These are phyloP conservation scores for Drosophila villosipedis DNA, from an alignment of 2,888 invertebrate species.

Conservation along the genomic window DNA sequence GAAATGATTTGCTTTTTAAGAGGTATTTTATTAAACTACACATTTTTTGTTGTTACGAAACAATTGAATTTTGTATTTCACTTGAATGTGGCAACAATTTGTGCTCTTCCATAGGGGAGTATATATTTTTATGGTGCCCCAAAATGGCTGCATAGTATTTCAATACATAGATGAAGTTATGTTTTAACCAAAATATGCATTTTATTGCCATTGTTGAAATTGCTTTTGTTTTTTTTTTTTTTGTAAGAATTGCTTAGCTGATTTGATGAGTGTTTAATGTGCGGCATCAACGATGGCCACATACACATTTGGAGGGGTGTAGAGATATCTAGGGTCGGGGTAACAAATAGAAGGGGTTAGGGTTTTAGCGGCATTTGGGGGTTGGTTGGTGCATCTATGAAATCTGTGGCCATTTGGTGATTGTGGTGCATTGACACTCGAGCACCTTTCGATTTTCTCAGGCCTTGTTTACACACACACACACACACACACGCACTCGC, in stretches of 20 bases:
- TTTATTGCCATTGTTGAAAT: constrained; percentile 24
- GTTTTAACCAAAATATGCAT: constrained; percentile 9
- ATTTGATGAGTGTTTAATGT: constrained; percentile 69
- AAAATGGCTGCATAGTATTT: neutral
- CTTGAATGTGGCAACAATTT: neutral
- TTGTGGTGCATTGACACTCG: constrained; percentile 55
- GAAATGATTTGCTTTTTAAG: neutral
- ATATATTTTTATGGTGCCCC: neutral
- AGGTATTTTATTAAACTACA: neutral
- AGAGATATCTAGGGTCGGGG: neutral
- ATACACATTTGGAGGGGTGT: constrained; percentile 14
- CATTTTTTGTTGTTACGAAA: neutral
- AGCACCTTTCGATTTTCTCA: constrained; percentile 66
- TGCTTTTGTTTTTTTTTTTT: neutral
- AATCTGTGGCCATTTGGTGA: constrained; percentile 42
- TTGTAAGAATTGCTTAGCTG: constrained; percentile 24
- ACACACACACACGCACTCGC: constrained; percentile 20
- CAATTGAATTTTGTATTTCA: neutral
- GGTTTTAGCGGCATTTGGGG: neutral
- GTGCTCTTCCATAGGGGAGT: neutral
- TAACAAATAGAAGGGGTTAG: neutral
- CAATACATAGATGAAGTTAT: neutral
- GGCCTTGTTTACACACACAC: constrained; percentile 56
- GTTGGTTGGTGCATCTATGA: constrained; percentile 1
- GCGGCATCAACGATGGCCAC: constrained; percentile 34